Conservation (phyloP, 2,113 vertebrate genomes). For the Chaetorhynchus papuensis region DNA sequence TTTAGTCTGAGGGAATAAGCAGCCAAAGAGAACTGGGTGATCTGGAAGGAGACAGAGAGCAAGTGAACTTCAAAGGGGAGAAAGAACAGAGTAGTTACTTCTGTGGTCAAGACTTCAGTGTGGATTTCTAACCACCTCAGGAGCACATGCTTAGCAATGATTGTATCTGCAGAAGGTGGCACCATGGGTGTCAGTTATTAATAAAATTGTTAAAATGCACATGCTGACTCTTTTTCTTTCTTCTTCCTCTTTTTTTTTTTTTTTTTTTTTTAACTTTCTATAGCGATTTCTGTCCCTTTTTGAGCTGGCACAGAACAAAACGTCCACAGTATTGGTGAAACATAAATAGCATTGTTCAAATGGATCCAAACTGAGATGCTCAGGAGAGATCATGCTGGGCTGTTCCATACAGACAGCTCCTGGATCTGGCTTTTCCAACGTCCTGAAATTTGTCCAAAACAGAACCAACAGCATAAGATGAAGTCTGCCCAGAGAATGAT, state of each 20-base stretch:
- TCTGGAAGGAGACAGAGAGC: neutral
- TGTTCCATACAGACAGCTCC: neutral
- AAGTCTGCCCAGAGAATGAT: neutral
- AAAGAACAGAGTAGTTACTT: neutral
- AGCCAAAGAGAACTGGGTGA: neutral
- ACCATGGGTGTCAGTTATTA: neutral
- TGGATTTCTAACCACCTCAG: neutral
- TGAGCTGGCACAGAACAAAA: neutral
- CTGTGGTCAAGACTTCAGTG: neutral
- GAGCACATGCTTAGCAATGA: neutral
- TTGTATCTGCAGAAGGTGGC: neutral
- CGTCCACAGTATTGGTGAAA: neutral
- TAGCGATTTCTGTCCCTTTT: neutral
- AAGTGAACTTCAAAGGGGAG: neutral
- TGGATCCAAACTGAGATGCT: neutral
- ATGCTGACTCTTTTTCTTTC: neutral
- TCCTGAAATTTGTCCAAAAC: neutral
- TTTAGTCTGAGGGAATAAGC: neutral
- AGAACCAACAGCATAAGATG: neutral
- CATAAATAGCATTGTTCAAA: neutral
- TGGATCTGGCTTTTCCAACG: neutral
- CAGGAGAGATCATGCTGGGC: neutral
- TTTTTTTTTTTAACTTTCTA: neutral
- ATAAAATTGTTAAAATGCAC: neutral
- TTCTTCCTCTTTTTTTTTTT: neutral